Conservation (phyloP, 2,888 invertebrate species). For the Marronus borbonicus region DNA sequence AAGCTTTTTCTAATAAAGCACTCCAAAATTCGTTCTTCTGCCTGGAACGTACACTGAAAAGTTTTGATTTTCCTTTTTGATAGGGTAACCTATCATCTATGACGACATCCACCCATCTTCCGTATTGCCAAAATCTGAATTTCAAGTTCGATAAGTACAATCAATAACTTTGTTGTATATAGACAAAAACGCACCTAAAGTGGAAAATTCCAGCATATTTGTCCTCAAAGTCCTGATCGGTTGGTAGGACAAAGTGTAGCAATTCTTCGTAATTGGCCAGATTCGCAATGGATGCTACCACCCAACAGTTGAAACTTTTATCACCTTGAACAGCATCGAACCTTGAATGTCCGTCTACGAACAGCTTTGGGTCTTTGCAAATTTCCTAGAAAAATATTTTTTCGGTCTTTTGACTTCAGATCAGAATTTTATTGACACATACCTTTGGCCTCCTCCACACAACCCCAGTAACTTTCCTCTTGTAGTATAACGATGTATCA, state of each 20-base stretch:
- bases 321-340: conserved; percentile 98
- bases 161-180: neutral
- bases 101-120: conserved; percentile 93
- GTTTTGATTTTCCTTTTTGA: conserved; percentile 77
- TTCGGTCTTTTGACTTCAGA: too few relatives aligned
- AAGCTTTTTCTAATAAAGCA: conserved; percentile 94
- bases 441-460: conserved; percentile 24
- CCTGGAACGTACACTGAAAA: conserved; percentile 90
- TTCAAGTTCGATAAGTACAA: too few relatives aligned
- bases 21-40: conserved; percentile 97
- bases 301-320: conserved; percentile 96
- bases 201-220: conserved; percentile 97
- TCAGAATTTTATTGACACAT: neutral
- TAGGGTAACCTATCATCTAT: conserved; percentile 95
- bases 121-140: conserved; percentile 92
- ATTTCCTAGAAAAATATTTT: conserved; percentile 80
- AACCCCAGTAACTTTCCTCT: neutral
- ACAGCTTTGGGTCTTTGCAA: conserved; percentile 87
- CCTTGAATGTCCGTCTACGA: conserved; percentile 95
- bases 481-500: conserved; percentile 14
- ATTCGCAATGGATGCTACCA: conserved; percentile 95
- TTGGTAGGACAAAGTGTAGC: conserved; percentile 96
- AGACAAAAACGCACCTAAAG: conserved; percentile 78
- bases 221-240: conserved; percentile 94
- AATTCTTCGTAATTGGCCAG: conserved; percentile 88